Percentiles rank a stretch among this genome's conserved stretches.
Evolutionary conservation across 2,888 invertebrate genomes (phyloP).

Genomic region (Rhyacophila evoluta): DNA sequence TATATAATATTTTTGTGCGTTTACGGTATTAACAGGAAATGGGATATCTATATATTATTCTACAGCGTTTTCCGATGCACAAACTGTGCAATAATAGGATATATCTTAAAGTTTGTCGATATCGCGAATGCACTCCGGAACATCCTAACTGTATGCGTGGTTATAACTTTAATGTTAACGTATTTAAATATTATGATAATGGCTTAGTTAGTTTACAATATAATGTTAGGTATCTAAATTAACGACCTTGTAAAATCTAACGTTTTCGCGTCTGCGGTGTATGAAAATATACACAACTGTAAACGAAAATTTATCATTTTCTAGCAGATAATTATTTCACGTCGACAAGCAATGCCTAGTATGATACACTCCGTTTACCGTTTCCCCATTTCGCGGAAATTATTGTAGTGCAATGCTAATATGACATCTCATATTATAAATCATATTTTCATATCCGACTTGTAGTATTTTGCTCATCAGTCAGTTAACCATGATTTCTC

Average conservation of each 20-base stretch:
- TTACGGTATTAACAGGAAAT: too few species aligned
- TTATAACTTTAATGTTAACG: too few species aligned
- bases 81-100: too few species aligned
- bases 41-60: too few species aligned
- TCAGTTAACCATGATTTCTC: neutral
- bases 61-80: too few species aligned
- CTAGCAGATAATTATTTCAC: neutral
- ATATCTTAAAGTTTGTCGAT: too few species aligned
- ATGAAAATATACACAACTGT: neutral
- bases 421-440: neutral
- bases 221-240: too few species aligned
- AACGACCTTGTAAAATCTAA: neutral
- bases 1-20: too few species aligned
- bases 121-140: too few species aligned
- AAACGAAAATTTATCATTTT: neutral
- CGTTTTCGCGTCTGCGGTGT: neutral
- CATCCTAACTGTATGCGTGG: too few species aligned
- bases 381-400: neutral
- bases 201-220: too few species aligned
- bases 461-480: neutral
- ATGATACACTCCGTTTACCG: neutral
- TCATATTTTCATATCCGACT: neutral
- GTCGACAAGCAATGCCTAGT: neutral
- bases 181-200: too few species aligned
- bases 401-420: neutral